A percentile compares a stretch with the other conserved stretches of the same genome.
These are phyloP conservation scores for Passer domesticus DNA, from an alignment of 2,113 vertebrate genomes.

Conservation along the genomic window DNA sequence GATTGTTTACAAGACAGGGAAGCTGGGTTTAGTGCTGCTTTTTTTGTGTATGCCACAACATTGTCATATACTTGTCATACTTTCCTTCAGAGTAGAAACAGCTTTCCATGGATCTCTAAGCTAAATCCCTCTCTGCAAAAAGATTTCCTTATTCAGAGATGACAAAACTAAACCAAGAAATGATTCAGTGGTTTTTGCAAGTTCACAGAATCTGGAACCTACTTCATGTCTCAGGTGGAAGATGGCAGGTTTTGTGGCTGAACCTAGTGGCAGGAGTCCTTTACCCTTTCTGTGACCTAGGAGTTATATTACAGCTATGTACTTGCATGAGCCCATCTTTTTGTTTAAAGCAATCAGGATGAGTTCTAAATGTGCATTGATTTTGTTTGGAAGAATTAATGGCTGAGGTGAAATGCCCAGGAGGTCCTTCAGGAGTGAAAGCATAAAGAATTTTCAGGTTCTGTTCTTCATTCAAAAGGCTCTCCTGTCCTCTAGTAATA, in stretches of 20 bases:
- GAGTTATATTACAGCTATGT: neutral
- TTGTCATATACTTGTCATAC: neutral
- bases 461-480: neutral
- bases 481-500: neutral
- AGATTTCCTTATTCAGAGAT: neutral
- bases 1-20: neutral
- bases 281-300: neutral
- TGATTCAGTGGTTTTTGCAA: neutral
- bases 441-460: neutral
- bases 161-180: slow-evolving; percentile 6
- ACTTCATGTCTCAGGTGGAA: neutral
- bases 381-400: neutral
- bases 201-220: neutral
- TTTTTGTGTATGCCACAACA: neutral
- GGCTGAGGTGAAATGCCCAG: neutral
- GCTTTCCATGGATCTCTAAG: neutral
- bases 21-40: neutral
- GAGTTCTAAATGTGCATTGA: neutral
- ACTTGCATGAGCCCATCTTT: neutral
- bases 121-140: neutral
- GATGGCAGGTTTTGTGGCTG: neutral
- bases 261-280: neutral
- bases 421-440: neutral
- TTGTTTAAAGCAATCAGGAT: neutral
- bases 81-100: neutral